Conservation (phyloP, 2,888 invertebrate genomes). For the Danaus chrysippus region DNA sequence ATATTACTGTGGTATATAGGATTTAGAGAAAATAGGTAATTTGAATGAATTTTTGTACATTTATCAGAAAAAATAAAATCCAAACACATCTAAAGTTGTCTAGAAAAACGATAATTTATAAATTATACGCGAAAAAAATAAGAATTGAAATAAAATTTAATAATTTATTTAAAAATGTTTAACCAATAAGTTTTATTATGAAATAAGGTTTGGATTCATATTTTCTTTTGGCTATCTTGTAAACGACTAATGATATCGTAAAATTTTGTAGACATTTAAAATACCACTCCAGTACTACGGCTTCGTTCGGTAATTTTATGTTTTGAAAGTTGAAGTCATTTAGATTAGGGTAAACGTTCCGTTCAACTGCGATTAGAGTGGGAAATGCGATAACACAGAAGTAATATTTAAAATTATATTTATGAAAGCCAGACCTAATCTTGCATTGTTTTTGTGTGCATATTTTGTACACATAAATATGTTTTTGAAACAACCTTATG, state of each 20-base stretch:
- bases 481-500: too few relatives aligned
- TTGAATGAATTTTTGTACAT: too few relatives aligned
- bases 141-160: too few relatives aligned
- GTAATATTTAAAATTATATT: slow-evolving; percentile 9
- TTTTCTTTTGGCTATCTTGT: background rate
- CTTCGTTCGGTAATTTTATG: slow-evolving; percentile 10
- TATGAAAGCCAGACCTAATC: background rate
- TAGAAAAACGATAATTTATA: too few relatives aligned
- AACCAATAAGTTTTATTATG: too few relatives aligned
- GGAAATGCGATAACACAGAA: slow-evolving; percentile 13
- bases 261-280: background rate
- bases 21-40: too few relatives aligned
- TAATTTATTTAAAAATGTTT: too few relatives aligned
- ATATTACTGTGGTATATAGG: slow-evolving; percentile 48
- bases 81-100: too few relatives aligned
- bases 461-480: too few relatives aligned
- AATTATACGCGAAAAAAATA: too few relatives aligned
- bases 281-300: background rate
- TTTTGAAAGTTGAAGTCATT: slow-evolving; percentile 22
- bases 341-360: slow-evolving; percentile 17
- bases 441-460: background rate
- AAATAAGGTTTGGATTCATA: background rate
- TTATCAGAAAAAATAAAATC: too few relatives aligned
- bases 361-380: slow-evolving; percentile 15
- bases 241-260: background rate